Base-by-base conservation (phyloP, 2,888 invertebrate genomes). In the Parapristionchus giblindavisi region DNA sequence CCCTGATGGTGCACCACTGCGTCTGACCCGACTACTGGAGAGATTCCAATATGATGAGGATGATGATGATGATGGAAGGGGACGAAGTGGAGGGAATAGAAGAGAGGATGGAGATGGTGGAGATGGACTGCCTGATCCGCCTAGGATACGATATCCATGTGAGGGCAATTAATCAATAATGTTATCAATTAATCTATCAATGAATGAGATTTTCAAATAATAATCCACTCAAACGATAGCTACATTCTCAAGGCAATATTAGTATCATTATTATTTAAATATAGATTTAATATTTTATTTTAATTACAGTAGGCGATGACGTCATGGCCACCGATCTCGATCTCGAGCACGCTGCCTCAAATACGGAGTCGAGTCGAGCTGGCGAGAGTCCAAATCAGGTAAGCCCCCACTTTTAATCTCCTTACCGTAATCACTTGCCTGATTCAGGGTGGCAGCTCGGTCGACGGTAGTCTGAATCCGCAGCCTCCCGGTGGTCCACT, bases 361-460 rank as follows among this genome's bases (percentile, higher is more conserved):
- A 83, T 71, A 83, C 83, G 0, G 83, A 83, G 73, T 81, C 81
- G 17, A 78, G 80, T 14, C 74, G 83, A 24, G 81, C 80, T 2
- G 79, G 81, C 40, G 81, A 80, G 60, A 66, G 79, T 77, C 66
- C 72, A 76, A 51, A 76, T 70, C 56, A 77, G 76, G 36, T 79
- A 76, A 75, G 76, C 21, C n/a, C n/a, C n/a, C n/a, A n/a, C n/a
- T n/a, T n/a, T n/a, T n/a, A n/a, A n/a, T 17, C 51, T 17, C 51
- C 21, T n/a, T n/a, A n/a, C n/a, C n/a, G n/a, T 11, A 56, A 56
- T n/a, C 8, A 21, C 56, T 56, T 24, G 24, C 24, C 21, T 8
- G 14, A 8, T 71, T 1, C 40, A 71, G 70, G 70, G 70, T 14
- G 32, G 17, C 3, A 32, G 40, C 1, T 71, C 70, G 17, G 52